Base-by-base conservation (phyloP, 2,888 invertebrate genomes). In the Plebejus argus region DNA sequence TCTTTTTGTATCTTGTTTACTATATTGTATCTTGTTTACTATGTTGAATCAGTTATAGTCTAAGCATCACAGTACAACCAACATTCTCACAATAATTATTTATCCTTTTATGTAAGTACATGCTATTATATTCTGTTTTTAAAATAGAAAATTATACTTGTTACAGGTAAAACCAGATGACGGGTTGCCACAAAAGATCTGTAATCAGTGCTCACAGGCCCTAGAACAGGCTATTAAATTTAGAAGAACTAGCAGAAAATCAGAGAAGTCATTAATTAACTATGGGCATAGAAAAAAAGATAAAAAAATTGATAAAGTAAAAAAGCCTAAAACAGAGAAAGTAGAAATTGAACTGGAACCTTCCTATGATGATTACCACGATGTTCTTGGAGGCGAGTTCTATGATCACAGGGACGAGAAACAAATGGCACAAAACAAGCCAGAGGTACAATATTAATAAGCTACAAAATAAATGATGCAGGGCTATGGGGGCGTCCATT, bases 171-270 rank as follows among this genome's bases (percentile, higher is more conserved):
- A 85, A 84, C 81, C 82, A 71, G 85, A 91, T 18, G 92, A 92
- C 79, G 90, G 91, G 0, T 79, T 92, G 0, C 89, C 92, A 1
- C 91, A 92, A 80, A 88, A 87, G 79, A 91, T 92, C n/a, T 92
- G 92, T 77, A 77, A 83, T 0, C 81, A 82, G 7, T 92, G 92
- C 70, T 77, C 87, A 53, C 84, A 88, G 12, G 81, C 81, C 0
- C 82, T 91, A 79, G 86, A 88, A 61, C 77, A 80, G 0, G 87
- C 87, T 0, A 77, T 92, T 8, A 86, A 88, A 71, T 91, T 92
- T 78, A 83, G 92, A 49, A 83, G 85, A 18, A 88, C 82, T 0
- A 87, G 91, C 74, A 84, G 83, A 15, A 90, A 86, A 78, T 85
- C 91, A 0, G 86, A 91, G 71, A 90, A 87, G 61, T 79, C 85